phyloP scores from a whole-genome alignment of 2,797 vertebrate species.

The Bovichtus diacanthus region DNA sequence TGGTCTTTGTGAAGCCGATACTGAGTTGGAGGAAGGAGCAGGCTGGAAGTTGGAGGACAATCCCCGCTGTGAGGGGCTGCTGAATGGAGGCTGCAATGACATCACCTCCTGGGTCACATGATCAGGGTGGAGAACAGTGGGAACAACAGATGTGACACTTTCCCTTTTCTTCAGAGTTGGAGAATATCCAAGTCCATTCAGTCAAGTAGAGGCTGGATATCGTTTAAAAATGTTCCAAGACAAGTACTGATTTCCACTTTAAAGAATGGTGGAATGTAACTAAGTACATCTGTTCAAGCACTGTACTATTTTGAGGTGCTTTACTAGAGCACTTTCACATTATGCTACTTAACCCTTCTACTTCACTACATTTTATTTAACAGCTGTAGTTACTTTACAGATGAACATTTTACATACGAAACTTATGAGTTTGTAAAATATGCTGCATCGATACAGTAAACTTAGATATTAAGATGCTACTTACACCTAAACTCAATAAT shows the following conservation, averaged over 20 bases:
- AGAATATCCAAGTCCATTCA: not conserved
- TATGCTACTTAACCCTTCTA: no score
- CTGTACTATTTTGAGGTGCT: not conserved
- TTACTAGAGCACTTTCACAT: no score
- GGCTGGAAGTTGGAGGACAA: conserved; percentile 35
- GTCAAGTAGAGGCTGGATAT: no score
- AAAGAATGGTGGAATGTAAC: no score
- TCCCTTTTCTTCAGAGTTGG: conserved; percentile 1
- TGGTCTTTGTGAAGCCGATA: conserved; percentile 13
- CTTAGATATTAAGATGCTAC: no score
- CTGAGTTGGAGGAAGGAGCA: conserved; percentile 4
- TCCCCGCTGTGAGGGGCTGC: conserved; percentile 39
- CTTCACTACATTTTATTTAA: no score
- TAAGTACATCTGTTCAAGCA: no score
- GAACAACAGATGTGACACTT: conserved; percentile 9
- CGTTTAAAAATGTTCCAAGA: not conserved
- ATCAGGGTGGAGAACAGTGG: conserved; percentile 6
- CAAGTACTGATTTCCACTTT: not conserved
- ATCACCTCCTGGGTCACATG: conserved; percentile 71
- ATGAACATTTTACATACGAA: no score
- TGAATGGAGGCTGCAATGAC: conserved; percentile 63
- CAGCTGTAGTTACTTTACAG: no score
- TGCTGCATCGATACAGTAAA: no score
- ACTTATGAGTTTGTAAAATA: no score
- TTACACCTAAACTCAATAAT: no score